phyloP scores from a whole-genome alignment of 2,888 invertebrate species.

The Trichacis sp. region DNA sequence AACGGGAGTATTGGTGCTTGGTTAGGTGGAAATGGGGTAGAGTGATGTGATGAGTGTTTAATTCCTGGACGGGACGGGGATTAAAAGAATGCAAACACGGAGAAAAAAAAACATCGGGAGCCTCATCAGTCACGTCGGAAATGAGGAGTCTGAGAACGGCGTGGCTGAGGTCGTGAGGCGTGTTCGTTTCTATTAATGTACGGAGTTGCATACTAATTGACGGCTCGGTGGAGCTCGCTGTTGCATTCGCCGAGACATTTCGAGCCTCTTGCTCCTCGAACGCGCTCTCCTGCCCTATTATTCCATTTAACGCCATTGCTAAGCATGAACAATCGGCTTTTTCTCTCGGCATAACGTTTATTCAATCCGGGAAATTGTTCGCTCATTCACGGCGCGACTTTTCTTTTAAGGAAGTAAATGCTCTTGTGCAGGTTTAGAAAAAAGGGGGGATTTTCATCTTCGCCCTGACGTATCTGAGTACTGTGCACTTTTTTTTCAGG shows the following conservation, averaged over 20 bases:
- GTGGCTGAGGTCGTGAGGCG: conserved; percentile 61
- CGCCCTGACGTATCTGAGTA: no score
- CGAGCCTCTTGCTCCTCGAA: conserved; percentile 51
- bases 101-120: conserved; percentile 34
- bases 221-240: conserved; percentile 47
- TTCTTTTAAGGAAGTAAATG: no score
- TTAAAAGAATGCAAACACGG: conserved; percentile 23
- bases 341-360: conserved; percentile 2
- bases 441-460: no score
- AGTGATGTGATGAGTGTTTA: no score
- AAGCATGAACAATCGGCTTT: conserved; percentile 13
- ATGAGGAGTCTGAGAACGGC: conserved; percentile 46
- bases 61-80: conserved; percentile 16
- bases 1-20: no score
- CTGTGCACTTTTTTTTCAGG: no score
- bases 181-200: conserved; percentile 66
- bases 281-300: conserved; percentile 57
- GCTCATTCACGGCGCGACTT: no score
- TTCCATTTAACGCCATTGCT: conserved; percentile 53
- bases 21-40: no score
- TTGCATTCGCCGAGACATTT: conserved; percentile 57
- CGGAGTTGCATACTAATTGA: conserved; percentile 64
- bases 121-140: conserved; percentile 18
- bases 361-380: not conserved
- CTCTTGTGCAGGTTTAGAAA: no score